Base-by-base conservation (phyloP, 2,888 invertebrate genomes). In the Beris chalybata region DNA sequence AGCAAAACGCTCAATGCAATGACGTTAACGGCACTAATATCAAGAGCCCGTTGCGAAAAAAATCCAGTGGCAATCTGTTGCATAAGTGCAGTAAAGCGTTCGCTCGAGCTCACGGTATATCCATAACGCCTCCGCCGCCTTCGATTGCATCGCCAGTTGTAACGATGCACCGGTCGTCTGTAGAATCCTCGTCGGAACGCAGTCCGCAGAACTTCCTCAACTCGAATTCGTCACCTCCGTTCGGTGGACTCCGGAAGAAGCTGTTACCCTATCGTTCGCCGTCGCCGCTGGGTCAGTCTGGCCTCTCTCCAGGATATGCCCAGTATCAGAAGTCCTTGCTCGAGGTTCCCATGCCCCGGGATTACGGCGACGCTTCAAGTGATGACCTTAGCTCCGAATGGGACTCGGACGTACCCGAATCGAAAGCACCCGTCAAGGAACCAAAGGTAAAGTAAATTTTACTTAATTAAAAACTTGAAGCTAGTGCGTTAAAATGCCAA, bases 331-430 rank as follows among this genome's bases (percentile, higher is more conserved):
- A 86, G 74, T 89, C 89, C 30, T 79, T 93, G 63, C 79, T 92
- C 71, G 88, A 90, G 75, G 92, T 93, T 71, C 91, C 91, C 0
- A 84, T 87, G 83, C 84, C 84, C 38, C 82, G 87, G 70, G 94
- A 94, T 75, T 95, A 91, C 78, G 93, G 92, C 12, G 93, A 93
- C 75, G 91, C 92, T n/a, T 92, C 92, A 72, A 92, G 92, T 76
- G 94, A 95, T 79, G 94, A 94, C 79, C 85, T 94, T 69, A 93
- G 92, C 78, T 93, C 93, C 12, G 94, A 94, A 76, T 94, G 94
- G 93, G 93, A 94, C 77, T 92, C 92, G 2, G 93, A 93, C 79
- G 89, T 87, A 6, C 85, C 87, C 13, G 87, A 88, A 31, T 50
- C 57, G 11, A 66, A 58, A 30, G 53, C 64, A 9, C 13, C 43